Base-by-base conservation (phyloP, 2,797 vertebrate species). In the Erithacus rubecula region DNA sequence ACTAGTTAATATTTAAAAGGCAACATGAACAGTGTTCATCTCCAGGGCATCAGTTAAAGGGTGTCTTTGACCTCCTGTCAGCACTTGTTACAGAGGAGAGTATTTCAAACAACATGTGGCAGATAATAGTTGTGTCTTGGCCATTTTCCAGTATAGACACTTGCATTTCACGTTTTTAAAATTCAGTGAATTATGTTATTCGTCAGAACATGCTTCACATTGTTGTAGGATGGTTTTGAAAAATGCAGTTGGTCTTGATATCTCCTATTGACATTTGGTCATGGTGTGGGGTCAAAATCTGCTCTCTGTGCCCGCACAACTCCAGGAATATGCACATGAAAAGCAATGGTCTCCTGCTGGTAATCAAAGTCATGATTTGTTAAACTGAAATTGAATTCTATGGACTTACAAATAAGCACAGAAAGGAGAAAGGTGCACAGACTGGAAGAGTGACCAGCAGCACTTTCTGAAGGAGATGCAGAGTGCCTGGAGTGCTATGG, bases 1-100 rank as follows among this genome's bases (percentile, higher is more conserved):
- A 56, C 75, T 76, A 69, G 67, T 91, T 90, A 93, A 87, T 89
- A 89, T 95, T 93, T 93, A 89, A 94, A 92, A 92, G 34, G 75
- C 47, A 87, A 46, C 39, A 67, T 63, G 64, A 94, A 46, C 59
- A 84, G 16, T 89, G 62, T 76, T 87, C 79, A 47, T 83, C 71
- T 92, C 41, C 52, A 69, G 64, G 81, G 56, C 13, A 12, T 29
- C 81, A 90, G 70, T 87, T 94, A 85, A 87, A 91, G 90, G 36
- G 52, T 82, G 29, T 67, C 64, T 89, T 34, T 93, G 94, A 94
- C 93, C 84, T 94, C 26, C 79, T 89, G 87, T 89, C 87, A 67
- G 74, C 4, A 2, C 44, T 85, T 89, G 52, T 52, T 90, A 87
- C 15, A 22, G 29, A 76, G 39, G 24, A 92, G n/a, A 87, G 47